These are phyloP conservation scores for Corticium candelabrum DNA, from an alignment of 37 sponge, comb jelly and placozoan species.

Conservation along the genomic window DNA sequence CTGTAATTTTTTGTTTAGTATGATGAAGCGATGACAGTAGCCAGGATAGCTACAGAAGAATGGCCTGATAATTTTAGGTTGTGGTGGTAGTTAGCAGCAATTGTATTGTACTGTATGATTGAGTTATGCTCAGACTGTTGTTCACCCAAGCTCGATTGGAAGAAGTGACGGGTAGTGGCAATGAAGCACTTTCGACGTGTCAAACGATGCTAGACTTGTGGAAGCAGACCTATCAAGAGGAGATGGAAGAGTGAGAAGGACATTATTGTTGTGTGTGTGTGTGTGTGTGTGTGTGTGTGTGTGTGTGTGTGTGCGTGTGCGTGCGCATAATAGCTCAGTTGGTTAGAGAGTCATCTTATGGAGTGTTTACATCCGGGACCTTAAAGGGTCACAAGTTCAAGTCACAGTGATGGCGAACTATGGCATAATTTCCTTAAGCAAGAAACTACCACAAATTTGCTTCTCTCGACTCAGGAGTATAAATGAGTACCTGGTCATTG, in stretches of 20 bases:
- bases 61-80: conserved; percentile 2
- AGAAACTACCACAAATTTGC: too few species aligned
- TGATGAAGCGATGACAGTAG: neutral
- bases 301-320: too few species aligned
- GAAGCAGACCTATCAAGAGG: neutral
- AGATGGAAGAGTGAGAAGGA: neutral
- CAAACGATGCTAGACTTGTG: neutral
- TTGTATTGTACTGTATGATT: neutral
- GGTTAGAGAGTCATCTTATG: too few species aligned
- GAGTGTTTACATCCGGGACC: too few species aligned
- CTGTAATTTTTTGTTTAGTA: neutral
- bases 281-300: too few species aligned
- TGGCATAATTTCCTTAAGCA: too few species aligned
- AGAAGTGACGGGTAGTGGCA: neutral
- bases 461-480: too few species aligned
- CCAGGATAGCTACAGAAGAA: neutral
- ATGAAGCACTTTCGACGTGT: neutral
- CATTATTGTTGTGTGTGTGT: too few species aligned
- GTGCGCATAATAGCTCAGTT: too few species aligned
- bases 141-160: neutral
- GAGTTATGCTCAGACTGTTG: neutral
- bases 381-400: too few species aligned
- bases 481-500: too few species aligned
- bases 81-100: neutral
- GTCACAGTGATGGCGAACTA: too few species aligned